Conservation (phyloP, 2,888 invertebrate species). For the Pomacea canaliculata region DNA sequence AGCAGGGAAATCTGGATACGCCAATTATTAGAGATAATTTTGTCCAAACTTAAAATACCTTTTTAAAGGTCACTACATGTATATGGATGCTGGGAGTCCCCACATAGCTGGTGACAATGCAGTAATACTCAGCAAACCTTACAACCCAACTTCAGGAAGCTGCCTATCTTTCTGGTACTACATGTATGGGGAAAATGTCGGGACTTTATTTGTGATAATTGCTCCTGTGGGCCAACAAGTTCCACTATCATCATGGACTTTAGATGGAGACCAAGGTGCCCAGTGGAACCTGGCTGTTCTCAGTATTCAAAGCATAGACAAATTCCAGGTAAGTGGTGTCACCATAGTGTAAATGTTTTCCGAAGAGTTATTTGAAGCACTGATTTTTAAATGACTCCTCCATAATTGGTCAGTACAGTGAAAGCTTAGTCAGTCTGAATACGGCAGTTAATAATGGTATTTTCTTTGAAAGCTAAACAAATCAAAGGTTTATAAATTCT, state of each 20-base stretch:
- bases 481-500: no score
- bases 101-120: conserved; percentile 74
- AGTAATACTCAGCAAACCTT: conserved; percentile 32
- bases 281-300: conserved; percentile 52
- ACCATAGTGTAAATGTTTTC: no score
- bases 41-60: no score
- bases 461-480: no score
- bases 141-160: conserved; percentile 32
- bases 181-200: conserved; percentile 36
- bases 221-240: background rate
- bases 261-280: conserved; percentile 49
- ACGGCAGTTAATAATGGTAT: no score
- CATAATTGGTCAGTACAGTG: no score
- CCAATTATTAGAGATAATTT: no score
- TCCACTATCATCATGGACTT: conserved; percentile 43
- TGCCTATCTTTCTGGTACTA: conserved; percentile 56
- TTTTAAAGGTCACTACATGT: conserved; percentile 43
- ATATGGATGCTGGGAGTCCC: conserved; percentile 70
- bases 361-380: no score
- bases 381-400: no score
- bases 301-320: conserved; percentile 33
- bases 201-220: conserved; percentile 44
- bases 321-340: conserved; percentile 36
- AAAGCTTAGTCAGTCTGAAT: no score
- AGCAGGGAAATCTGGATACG: no score